Evolutionary conservation across 1,140 invertebrate genomes (phyloP).

Genomic region (Drosophila chauvacae): DNA sequence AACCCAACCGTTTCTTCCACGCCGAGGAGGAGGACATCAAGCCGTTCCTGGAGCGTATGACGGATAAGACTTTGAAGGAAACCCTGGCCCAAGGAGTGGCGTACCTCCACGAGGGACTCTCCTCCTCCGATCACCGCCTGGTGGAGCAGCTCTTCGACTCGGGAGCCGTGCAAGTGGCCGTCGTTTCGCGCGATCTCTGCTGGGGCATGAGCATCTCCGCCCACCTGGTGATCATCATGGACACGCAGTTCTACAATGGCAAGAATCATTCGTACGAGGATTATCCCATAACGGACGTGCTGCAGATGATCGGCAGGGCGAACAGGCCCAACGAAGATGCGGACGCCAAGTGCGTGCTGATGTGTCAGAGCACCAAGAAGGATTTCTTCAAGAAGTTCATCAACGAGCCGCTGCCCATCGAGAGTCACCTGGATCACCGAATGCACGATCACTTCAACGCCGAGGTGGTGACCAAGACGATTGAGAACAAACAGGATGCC

Average conservation of each 20-base stretch:
- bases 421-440: slow-evolving; percentile 98
- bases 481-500: slow-evolving; percentile 99
- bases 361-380: slow-evolving; percentile 99
- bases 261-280: slow-evolving; percentile 97
- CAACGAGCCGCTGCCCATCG: slow-evolving; percentile 98
- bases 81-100: slow-evolving; percentile 97
- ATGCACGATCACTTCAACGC: slow-evolving; percentile 99
- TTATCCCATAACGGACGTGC: slow-evolving; percentile 98
- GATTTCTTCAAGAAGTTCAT: slow-evolving; percentile 99
- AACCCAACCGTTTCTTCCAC: slow-evolving; percentile 94
- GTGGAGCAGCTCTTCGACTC: slow-evolving; percentile 97
- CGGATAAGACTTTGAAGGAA: slow-evolving; percentile 95
- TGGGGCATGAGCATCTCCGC: slow-evolving; percentile 95
- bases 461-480: slow-evolving; percentile 99
- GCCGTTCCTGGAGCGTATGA: slow-evolving; percentile 94
- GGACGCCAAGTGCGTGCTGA: slow-evolving; percentile 97
- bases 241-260: slow-evolving; percentile 99
- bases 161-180: slow-evolving; percentile 97
- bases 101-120: slow-evolving; percentile 98
- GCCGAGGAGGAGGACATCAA: slow-evolving; percentile 94
- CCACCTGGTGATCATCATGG: slow-evolving; percentile 98
- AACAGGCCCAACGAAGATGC: slow-evolving; percentile 96
- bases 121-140: slow-evolving; percentile 91
- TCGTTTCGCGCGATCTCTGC: slow-evolving; percentile 95
- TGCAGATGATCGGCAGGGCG: slow-evolving; percentile 98